Percentiles rank a stretch among this genome's conserved stretches.
Conservation (phyloP, 1,140 invertebrate genomes). For the Sitobion miscanthi region DNA sequence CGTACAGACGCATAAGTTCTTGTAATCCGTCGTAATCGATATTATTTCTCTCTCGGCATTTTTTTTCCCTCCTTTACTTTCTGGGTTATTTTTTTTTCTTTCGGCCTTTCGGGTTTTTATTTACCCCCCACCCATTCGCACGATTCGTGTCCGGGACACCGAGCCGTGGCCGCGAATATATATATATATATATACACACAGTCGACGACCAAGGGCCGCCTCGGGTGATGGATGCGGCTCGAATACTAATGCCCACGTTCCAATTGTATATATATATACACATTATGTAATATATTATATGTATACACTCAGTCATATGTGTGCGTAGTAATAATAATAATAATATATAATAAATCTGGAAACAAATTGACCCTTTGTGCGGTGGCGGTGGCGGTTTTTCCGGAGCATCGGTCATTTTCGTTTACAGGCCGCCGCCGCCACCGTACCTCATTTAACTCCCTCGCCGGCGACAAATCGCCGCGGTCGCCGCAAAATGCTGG, state of each 20-base stretch:
- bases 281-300: constrained; percentile 17
- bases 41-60: constrained; percentile 48
- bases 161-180: not conserved
- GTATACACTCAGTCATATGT: not conserved
- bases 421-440: constrained; percentile 34
- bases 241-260: constrained; percentile 44
- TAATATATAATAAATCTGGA: constrained; percentile 53
- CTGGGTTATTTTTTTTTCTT: not conserved
- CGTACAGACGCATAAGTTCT: constrained; percentile 28
- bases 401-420: constrained; percentile 54
- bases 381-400: constrained; percentile 25
- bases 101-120: not conserved
- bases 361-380: constrained; percentile 54
- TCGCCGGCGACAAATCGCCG: constrained; percentile 12
- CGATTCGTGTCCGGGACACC: constrained; percentile 30
- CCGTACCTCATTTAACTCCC: constrained; percentile 35
- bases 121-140: not conserved
- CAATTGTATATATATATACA: not conserved
- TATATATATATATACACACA: no score
- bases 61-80: not conserved
- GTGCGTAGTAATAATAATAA: constrained; percentile 23
- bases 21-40: constrained; percentile 55
- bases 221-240: constrained; percentile 52
- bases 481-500: constrained; percentile 25
- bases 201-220: not conserved